A percentile compares a stretch with the other conserved stretches of the same genome.
Conservation (phyloP, 1,140 invertebrate genomes). For the Protaetia brevitarsis region DNA sequence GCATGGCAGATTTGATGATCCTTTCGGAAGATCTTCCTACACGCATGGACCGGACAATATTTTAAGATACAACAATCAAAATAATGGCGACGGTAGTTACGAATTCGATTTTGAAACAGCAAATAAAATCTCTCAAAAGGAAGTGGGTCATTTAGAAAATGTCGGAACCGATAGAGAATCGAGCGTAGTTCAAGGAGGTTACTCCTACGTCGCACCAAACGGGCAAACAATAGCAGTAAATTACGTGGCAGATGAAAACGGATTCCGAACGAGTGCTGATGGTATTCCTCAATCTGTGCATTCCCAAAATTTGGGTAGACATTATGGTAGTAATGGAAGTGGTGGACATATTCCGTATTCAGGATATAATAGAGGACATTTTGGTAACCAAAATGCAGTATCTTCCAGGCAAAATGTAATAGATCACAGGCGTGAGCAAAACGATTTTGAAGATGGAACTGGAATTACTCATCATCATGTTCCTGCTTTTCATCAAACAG, state of each 20-base stretch:
- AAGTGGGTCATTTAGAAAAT: conserved; percentile 53
- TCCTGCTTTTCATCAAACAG: neutral
- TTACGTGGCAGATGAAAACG: conserved; percentile 31
- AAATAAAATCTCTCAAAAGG: conserved; percentile 52
- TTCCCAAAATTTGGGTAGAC: neutral
- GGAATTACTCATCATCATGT: no score
- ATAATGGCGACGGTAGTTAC: conserved; percentile 55
- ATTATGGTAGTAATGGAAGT: neutral
- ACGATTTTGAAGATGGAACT: neutral
- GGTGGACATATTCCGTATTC: neutral
- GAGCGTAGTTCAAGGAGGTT: conserved; percentile 58
- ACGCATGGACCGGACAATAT: conserved; percentile 35
- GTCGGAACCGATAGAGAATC: conserved; percentile 54
- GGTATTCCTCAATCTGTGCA: conserved; percentile 26
- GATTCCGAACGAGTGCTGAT: conserved; percentile 30
- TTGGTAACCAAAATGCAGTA: neutral
- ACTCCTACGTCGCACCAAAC: conserved; percentile 60
- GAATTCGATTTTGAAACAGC: conserved; percentile 53
- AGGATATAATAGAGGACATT: neutral
- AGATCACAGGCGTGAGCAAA: neutral
- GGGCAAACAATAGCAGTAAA: conserved; percentile 37
- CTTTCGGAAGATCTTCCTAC: neutral
- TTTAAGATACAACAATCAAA: conserved; percentile 51
- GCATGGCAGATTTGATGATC: neutral
- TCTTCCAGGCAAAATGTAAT: neutral